Percentiles rank a stretch among this genome's conserved stretches.
These are phyloP conservation scores for Acanthosepion lycidas DNA, from an alignment of 2,888 invertebrate species.

Conservation along the genomic window DNA sequence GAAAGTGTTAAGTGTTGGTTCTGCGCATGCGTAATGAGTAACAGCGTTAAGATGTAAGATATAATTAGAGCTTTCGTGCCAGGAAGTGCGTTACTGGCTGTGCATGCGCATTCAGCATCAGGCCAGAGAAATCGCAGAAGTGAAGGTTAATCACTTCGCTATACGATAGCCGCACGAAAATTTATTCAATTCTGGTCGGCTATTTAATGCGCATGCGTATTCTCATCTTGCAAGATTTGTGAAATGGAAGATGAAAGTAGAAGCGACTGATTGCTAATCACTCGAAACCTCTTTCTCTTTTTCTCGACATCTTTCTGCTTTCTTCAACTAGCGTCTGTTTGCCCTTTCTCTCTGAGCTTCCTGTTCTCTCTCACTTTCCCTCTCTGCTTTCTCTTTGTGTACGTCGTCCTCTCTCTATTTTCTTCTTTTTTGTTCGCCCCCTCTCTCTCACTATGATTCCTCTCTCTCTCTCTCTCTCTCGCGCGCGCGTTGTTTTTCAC, in stretches of 20 bases:
- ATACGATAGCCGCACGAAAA: not conserved
- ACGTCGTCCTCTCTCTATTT: no score
- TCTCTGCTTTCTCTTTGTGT: not conserved
- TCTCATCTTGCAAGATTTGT: not conserved
- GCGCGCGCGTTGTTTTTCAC: no score
- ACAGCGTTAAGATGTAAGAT: not conserved
- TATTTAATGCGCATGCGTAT: conserved; percentile 20
- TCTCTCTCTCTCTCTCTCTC: not conserved
- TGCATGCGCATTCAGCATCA: not conserved
- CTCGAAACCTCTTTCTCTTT: not conserved
- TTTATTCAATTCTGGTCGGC: not conserved
- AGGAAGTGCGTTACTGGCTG: not conserved
- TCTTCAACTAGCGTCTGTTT: not conserved
- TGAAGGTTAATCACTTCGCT: not conserved
- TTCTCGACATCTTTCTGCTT: not conserved
- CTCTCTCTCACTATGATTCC: no score
- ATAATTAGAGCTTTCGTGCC: not conserved
- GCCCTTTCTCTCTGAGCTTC: not conserved
- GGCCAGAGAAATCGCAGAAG: not conserved
- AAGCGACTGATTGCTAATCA: not conserved
- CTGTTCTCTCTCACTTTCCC: not conserved
- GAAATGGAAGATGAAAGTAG: not conserved
- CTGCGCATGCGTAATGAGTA: not conserved
- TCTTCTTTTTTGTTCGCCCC: no score
- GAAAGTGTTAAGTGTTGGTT: not conserved